phyloP scores from a whole-genome alignment of 2,888 invertebrate genomes.

The Monoplex corrugatus region DNA sequence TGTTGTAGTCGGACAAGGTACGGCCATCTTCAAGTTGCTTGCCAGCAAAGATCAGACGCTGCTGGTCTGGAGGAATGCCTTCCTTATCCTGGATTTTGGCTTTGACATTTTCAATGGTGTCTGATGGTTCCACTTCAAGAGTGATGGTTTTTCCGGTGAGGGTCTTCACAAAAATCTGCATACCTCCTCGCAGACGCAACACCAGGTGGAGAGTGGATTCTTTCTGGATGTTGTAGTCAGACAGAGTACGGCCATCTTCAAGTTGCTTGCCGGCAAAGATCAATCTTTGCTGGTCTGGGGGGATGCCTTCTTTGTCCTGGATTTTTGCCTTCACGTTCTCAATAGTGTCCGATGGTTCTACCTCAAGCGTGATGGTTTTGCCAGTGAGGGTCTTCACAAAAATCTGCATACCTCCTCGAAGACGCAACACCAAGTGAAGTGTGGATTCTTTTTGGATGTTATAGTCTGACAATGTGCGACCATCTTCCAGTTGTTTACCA shows the following conservation, averaged over 20 bases:
- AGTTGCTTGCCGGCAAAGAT: slow-evolving; percentile 97
- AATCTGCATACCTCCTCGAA: slow-evolving; percentile 85
- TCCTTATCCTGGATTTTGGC: slow-evolving; percentile 58
- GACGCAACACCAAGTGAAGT: slow-evolving; percentile 86
- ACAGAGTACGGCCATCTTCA: slow-evolving; percentile 95
- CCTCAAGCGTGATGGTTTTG: slow-evolving; percentile 79
- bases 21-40: slow-evolving; percentile 97
- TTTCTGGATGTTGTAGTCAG: slow-evolving; percentile 97
- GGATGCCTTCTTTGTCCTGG: slow-evolving; percentile 84
- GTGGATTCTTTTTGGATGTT: slow-evolving; percentile 93
- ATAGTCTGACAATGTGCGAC: slow-evolving; percentile 94
- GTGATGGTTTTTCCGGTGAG: slow-evolving; percentile 56
- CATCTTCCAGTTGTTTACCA: slow-evolving; percentile 47
- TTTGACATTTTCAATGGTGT: slow-evolving; percentile 57
- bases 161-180: slow-evolving; percentile 55
- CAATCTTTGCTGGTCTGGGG: slow-evolving; percentile 90
- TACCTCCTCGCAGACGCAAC: slow-evolving; percentile 88
- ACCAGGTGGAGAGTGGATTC: slow-evolving; percentile 95
- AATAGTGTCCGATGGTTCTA: slow-evolving; percentile 93
- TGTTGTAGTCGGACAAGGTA: slow-evolving; percentile 95
- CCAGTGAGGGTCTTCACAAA: slow-evolving; percentile 83
- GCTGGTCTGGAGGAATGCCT: slow-evolving; percentile 87
- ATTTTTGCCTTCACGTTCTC: slow-evolving; percentile 91
- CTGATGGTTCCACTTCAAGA: slow-evolving; percentile 53
- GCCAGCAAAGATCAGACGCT: slow-evolving; percentile 95